Base-by-base conservation (phyloP, 2,797 vertebrate species). In the Streptopelia turtur region DNA sequence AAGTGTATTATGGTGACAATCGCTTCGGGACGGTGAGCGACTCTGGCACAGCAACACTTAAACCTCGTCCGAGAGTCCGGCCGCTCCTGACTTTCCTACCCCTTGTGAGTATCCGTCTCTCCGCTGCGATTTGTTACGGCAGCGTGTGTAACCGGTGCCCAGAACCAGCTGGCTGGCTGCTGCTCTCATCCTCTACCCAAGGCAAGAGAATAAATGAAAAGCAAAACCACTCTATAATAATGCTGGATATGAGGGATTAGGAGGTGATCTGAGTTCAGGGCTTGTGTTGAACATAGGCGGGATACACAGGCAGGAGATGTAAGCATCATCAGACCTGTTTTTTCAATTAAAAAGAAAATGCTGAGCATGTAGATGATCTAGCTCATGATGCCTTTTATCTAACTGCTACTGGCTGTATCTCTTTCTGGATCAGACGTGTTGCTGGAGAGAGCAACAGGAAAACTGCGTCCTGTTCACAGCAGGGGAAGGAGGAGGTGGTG, bases 41-140 rank as follows among this genome's bases (percentile, higher is more conserved):
- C 88, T 97, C 97, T 0, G 98, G 98, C 87, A 98, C 98, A 12
- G 98, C 98, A 20, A 98, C 98, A 0, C 95, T 98, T 3, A 98
- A 98, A 28, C 93, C 98, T 63, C 97, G 98, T 3, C 98, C 98
- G 0, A 91, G 98, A 31, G 98, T 98, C 22, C 97, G 98, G 74
- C 98, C 98, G 8, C 90, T 98, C 47, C 95, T 98, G 86, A 98
- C 98, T 0, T 98, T 98, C 96, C 93, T 98, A 8, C 98, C 97
- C 3, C 96, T 98, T 30, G 98, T 98, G 94, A 98, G 98, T 98
- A 87, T 52, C 66, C 2, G 0, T 13, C 50, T 50, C 2, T 0
- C 37, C 1, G 15, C 77, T 31, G 89, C 56, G 52, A 30, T 49
- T 37, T 5, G 0, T 24, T 47, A 31, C 1, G 1, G 63, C 76